Evolutionary conservation across 2,113 vertebrate genomes (phyloP).

Genomic region (Terrapene triunguis): DNA sequence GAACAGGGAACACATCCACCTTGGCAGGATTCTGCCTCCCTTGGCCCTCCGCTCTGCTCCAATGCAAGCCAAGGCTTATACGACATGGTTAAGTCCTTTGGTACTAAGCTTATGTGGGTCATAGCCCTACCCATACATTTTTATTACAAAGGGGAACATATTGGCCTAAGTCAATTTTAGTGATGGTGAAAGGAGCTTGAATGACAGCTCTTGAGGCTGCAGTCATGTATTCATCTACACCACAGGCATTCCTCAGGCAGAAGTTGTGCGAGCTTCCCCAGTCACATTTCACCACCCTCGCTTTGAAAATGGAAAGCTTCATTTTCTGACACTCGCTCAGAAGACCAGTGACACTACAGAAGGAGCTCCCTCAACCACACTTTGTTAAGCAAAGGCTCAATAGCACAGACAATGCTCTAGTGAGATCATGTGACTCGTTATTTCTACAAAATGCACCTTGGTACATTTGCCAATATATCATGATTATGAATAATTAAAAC

Average conservation of each 20-base stretch:
- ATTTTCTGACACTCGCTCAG: neutral
- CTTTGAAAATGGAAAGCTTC: neutral
- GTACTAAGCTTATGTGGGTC: neutral
- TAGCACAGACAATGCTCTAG: rapidly evolving
- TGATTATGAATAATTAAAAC: slow-evolving; percentile 1
- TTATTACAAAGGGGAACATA: neutral
- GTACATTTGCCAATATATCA: neutral
- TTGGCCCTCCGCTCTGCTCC: neutral
- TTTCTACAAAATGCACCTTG: neutral
- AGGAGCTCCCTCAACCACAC: neutral
- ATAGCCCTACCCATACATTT: neutral
- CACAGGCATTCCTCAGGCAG: neutral
- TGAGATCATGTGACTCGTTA: neutral
- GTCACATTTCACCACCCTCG: neutral
- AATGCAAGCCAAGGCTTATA: neutral
- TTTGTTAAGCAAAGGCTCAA: neutral
- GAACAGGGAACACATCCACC: neutral
- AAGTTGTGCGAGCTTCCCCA: neutral
- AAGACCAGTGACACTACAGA: neutral
- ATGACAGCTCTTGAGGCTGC: neutral
- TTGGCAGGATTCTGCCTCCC: neutral
- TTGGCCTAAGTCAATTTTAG: neutral
- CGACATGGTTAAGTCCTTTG: neutral
- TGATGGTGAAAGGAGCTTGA: neutral
- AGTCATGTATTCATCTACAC: neutral